Percentiles rank a stretch among this genome's conserved stretches.
Conservation (phyloP, 2,113 vertebrate genomes). For the Corynorhinus townsendii region DNA sequence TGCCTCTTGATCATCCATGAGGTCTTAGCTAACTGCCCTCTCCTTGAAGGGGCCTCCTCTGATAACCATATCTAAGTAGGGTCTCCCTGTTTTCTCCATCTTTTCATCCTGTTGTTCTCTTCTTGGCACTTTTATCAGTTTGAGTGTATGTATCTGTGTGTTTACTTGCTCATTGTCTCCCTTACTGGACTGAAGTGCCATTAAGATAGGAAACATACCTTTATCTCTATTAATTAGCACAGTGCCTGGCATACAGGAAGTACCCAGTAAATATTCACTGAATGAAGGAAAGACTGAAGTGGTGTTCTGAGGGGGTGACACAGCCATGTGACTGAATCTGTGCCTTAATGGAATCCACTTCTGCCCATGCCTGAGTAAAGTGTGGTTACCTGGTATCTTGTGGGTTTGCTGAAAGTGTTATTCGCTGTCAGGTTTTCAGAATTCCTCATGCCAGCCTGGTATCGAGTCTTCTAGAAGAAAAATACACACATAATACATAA, state of each 20-base stretch:
- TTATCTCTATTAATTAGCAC: too few relatives aligned
- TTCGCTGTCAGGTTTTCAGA: conserved; percentile 87
- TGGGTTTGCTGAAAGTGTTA: conserved; percentile 91
- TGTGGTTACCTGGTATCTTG: conserved; percentile 92
- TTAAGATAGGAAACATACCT: not conserved
- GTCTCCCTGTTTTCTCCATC: not conserved
- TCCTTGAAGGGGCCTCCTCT: not conserved
- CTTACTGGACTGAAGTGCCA: not conserved
- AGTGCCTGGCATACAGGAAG: not conserved
- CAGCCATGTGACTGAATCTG: not conserved
- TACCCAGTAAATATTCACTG: not conserved
- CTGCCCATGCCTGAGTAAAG: not conserved
- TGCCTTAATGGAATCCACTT: not conserved
- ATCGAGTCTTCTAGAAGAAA: conserved; percentile 86
- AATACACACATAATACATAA: not conserved
- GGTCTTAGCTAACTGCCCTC: not conserved
- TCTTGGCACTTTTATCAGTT: not conserved
- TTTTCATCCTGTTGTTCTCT: not conserved
- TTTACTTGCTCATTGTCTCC: not conserved
- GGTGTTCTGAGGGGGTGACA: not conserved
- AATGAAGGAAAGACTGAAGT: not conserved
- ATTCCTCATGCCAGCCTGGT: conserved; percentile 83
- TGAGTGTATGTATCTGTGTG: not conserved
- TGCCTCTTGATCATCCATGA: not conserved
- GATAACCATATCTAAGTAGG: not conserved